Evolutionary conservation across 2,113 vertebrate species (phyloP).

Genomic region (Fregata magnificens): DNA sequence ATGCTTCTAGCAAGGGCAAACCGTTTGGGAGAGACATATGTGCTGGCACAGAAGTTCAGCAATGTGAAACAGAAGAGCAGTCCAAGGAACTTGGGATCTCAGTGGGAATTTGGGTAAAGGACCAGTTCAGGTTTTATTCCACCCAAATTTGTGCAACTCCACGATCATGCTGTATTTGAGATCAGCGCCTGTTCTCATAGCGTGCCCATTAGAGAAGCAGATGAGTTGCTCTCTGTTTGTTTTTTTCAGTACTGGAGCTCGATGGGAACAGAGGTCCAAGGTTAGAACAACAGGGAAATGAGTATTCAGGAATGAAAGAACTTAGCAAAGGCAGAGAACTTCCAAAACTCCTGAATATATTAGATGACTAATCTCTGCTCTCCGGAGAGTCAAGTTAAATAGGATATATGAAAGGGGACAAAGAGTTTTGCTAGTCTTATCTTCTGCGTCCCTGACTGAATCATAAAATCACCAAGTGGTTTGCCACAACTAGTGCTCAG

Average conservation of each 20-base stretch:
- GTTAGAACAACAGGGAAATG: neutral
- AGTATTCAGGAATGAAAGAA: neutral
- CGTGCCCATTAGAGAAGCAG: rapidly evolving
- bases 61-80: neutral
- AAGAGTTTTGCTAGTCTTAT: neutral
- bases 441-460: neutral
- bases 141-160: neutral
- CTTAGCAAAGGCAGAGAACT: neutral
- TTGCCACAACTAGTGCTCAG: neutral
- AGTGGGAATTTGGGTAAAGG: neutral
- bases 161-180: rapidly evolving
- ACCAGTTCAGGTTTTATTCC: neutral
- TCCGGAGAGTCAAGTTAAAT: neutral
- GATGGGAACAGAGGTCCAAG: neutral
- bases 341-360: neutral
- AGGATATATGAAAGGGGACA: neutral
- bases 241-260: neutral
- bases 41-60: neutral
- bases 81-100: neutral
- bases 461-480: neutral
- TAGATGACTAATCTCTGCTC: neutral
- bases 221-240: neutral
- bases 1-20: neutral
- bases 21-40: neutral
- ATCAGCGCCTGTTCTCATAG: neutral